phyloP scores from a whole-genome alignment of 2,113 vertebrate genomes.

The Telmatochromis brichardi region DNA sequence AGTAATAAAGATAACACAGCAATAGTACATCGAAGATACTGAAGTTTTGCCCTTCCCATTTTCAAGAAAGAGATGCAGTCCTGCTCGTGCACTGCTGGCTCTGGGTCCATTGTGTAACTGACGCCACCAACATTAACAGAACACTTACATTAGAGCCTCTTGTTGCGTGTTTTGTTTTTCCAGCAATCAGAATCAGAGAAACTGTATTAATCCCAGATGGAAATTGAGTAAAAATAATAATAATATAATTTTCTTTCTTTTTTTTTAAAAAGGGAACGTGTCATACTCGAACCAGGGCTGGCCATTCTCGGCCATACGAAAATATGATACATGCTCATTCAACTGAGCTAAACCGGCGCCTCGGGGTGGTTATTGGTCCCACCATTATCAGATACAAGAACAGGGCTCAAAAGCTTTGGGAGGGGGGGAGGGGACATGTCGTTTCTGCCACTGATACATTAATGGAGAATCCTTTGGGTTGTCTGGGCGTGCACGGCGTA shows the following conservation, averaged over 20 bases:
- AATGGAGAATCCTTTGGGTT: not conserved
- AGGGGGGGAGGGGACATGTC: rapidly evolving
- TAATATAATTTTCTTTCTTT: not conserved
- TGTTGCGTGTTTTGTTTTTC: not conserved
- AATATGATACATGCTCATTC: not conserved
- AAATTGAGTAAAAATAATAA: not conserved
- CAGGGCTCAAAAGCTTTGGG: not conserved
- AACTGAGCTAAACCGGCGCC: rapidly evolving
- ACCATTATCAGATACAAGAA: not conserved
- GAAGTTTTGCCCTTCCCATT: not conserved
- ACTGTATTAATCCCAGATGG: not conserved
- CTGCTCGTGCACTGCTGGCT: not conserved
- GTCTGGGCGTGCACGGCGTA: rapidly evolving
- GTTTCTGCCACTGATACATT: not conserved
- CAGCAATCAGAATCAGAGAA: not conserved
- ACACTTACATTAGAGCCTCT: not conserved
- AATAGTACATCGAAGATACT: not conserved
- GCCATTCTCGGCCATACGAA: not conserved
- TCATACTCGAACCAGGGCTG: not conserved
- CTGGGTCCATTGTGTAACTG: not conserved
- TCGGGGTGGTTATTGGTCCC: not conserved
- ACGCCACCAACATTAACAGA: not conserved
- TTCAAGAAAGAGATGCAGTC: not conserved
- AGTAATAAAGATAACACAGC: not conserved
- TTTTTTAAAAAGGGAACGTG: not conserved